Evolutionary conservation across 37 sponge, comb jelly and placozoan species (phyloP), one percentile per base, ranked within the genome.

Genomic region (Axinella damicornis): DNA sequence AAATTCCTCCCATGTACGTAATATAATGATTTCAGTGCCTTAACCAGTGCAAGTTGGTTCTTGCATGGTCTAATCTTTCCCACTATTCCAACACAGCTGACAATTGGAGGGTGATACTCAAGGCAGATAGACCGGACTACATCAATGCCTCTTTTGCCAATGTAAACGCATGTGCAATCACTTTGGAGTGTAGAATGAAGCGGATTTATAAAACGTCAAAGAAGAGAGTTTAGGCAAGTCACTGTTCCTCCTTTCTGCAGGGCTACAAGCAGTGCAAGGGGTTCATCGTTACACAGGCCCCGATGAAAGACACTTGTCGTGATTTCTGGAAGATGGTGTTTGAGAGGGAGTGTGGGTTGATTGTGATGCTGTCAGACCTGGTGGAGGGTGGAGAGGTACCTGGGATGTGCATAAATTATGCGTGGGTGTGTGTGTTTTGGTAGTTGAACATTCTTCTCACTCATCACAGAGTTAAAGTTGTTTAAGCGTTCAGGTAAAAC

Each of bases 251-350:
- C 11, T 58, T 2, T 34, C 22, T 53, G 5, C 61, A 89, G 89
- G 89, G 89, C 31, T 89, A 89, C 54, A 69, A 83, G 40, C 59
- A 78, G 40, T 39, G 57, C 62, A 83, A 75, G 65, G 69, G 62
- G 21, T 89, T 78, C 73, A 89, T 89, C 36, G 20, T 89, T 4
- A 67, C 89, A 14, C 78, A 89, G 46, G 71, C 61, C 2, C 89
- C 89, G 0, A 52, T 77, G 62, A 15, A 57, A 34, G 0, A 56
- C 32, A 89, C 89, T 20, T 53, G 71, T 61, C 55, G 53, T 41
- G 57, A 70, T 16, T 89, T 89, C 79, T 89, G 89, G 89, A 53
- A 71, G 36, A 89, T 89, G 89, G 68, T 83, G 20, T 54, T 40
- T 33, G 31, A 88, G 57, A 17, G 82, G 22, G 57, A 73, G n/a